These are phyloP conservation scores for Patella pellucida DNA, from an alignment of 2,888 invertebrate species.

Conservation along the genomic window DNA sequence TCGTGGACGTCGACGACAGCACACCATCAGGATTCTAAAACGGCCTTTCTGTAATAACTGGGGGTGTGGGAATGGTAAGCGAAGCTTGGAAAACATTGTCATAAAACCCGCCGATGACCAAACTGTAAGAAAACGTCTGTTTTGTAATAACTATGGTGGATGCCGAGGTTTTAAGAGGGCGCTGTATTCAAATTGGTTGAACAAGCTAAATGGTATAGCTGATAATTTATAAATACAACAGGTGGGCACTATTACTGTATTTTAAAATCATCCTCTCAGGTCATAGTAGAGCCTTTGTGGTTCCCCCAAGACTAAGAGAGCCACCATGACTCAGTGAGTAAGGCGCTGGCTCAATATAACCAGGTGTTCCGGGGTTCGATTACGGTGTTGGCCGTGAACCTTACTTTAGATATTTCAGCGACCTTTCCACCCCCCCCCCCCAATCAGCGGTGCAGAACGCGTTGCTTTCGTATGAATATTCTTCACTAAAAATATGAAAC, in stretches of 20 bases:
- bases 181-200: slow-evolving; percentile 31
- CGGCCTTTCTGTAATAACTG: slow-evolving; percentile 56
- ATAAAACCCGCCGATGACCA: neutral
- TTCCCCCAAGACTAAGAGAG: too few relatives aligned
- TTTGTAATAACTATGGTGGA: slow-evolving; percentile 40
- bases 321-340: too few relatives aligned
- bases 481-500: too few relatives aligned
- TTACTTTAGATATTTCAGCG: too few relatives aligned
- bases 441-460: too few relatives aligned
- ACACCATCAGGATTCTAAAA: slow-evolving; percentile 35
- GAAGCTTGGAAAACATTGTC: slow-evolving; percentile 18
- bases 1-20: slow-evolving; percentile 29
- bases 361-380: too few relatives aligned
- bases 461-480: too few relatives aligned
- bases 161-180: slow-evolving; percentile 34
- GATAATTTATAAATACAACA: slow-evolving; percentile 20
- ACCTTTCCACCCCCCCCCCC: too few relatives aligned
- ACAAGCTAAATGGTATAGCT: slow-evolving; percentile 26
- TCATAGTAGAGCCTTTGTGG: too few relatives aligned
- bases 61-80: slow-evolving; percentile 51
- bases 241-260: slow-evolving; percentile 7
- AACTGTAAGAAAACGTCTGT: slow-evolving; percentile 28
- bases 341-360: too few relatives aligned
- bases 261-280: neutral
- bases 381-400: too few relatives aligned